A percentile compares a stretch with the other conserved stretches of the same genome.
Evolutionary conservation across 2,888 invertebrate genomes (phyloP).

Genomic region (Tachina lurida): DNA sequence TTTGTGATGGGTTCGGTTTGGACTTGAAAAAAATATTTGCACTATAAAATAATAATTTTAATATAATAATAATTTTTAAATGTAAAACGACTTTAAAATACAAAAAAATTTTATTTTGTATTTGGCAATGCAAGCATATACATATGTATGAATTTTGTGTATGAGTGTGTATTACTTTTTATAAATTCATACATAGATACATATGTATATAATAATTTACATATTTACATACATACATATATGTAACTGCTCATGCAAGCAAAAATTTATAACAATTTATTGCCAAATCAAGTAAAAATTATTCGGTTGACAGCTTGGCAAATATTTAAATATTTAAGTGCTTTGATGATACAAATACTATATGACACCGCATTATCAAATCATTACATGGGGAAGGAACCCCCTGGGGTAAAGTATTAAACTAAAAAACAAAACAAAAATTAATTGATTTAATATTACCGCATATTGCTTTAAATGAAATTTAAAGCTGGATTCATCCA

Average conservation of each 20-base stretch:
- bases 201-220: background rate
- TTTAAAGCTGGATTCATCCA: too few relatives aligned
- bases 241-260: background rate
- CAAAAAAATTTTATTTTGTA: too few relatives aligned
- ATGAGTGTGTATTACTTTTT: background rate
- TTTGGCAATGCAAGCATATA: too few relatives aligned
- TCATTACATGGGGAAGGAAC: constrained; percentile 17
- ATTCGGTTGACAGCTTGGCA: constrained; percentile 66
- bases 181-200: background rate
- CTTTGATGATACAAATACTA: constrained; percentile 57
- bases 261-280: constrained; percentile 44
- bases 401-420: too few relatives aligned
- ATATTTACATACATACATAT: background rate
- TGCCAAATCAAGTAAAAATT: constrained; percentile 65
- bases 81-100: too few relatives aligned
- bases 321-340: constrained; percentile 62
- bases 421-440: background rate
- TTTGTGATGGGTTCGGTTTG: too few relatives aligned
- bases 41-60: too few relatives aligned
- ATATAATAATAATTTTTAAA: too few relatives aligned
- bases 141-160: background rate
- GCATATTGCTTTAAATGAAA: too few relatives aligned
- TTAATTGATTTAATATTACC: too few relatives aligned
- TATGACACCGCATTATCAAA: constrained; percentile 39
- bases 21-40: too few relatives aligned